phyloP scores from a whole-genome alignment of 2,888 invertebrate genomes.

The Nemotelus nigrinus region DNA sequence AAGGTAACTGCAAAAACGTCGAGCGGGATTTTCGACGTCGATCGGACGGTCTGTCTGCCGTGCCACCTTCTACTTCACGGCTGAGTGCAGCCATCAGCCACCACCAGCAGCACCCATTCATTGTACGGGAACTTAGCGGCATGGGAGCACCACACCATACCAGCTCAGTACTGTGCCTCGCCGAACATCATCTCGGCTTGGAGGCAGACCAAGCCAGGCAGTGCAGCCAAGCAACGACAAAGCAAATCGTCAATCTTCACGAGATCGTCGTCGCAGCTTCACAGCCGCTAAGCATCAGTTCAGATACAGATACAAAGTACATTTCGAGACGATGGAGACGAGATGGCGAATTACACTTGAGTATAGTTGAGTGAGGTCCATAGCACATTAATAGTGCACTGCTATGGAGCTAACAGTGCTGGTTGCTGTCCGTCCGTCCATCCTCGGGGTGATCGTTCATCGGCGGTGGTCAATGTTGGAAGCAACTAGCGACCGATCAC shows the following conservation, averaged over 20 bases:
- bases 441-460: background rate
- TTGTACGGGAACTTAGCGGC: background rate
- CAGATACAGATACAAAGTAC: background rate
- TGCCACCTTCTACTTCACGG: slow-evolving; percentile 9
- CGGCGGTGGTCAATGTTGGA: background rate
- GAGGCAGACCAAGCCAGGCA: background rate
- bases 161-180: too few species aligned
- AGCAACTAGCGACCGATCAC: background rate
- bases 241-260: background rate
- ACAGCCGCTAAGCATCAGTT: background rate
- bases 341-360: slow-evolving; percentile 11
- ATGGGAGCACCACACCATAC: too few species aligned
- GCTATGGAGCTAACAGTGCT: too few species aligned
- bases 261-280: slow-evolving; percentile 16
- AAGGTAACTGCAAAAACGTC: slow-evolving; percentile 59
- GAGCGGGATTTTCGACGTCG: background rate
- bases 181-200: too few species aligned
- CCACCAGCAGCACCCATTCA: slow-evolving; percentile 31
- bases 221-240: slow-evolving; percentile 8
- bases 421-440: background rate
- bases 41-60: slow-evolving; percentile 28
- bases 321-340: background rate
- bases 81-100: slow-evolving; percentile 10
- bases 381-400: background rate
- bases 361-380: background rate